phyloP scores from a whole-genome alignment of 1,140 invertebrate species.

The Cephus cinctus region DNA sequence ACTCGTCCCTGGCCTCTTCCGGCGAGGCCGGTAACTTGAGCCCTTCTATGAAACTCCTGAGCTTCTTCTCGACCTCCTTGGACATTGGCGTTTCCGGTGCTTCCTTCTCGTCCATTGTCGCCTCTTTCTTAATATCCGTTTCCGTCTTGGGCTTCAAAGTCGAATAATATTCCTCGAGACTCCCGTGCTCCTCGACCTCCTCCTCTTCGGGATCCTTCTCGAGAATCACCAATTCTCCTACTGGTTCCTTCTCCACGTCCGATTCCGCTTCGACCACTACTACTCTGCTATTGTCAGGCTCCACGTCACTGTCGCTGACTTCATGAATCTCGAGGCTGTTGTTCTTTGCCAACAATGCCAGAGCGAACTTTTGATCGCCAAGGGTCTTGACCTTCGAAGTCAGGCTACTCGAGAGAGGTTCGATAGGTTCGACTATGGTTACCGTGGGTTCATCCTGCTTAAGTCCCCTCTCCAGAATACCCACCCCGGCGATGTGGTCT shows the following conservation, averaged over 20 bases:
- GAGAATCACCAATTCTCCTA: background rate
- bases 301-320: constrained; percentile 40
- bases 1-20: constrained; percentile 26
- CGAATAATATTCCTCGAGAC: constrained; percentile 1
- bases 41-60: constrained; percentile 60
- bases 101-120: constrained; percentile 8
- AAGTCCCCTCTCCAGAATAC: constrained; percentile 34
- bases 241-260: constrained; percentile 56
- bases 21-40: constrained; percentile 57
- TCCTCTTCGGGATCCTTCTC: background rate
- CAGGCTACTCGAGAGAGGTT: constrained; percentile 19
- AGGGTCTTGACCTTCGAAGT: constrained; percentile 22
- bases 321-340: constrained; percentile 44
- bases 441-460: background rate
- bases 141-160: constrained; percentile 2
- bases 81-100: constrained; percentile 38
- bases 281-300: constrained; percentile 29
- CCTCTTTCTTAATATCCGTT: constrained; percentile 3
- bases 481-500: constrained; percentile 41
- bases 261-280: constrained; percentile 61
- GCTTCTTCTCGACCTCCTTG: constrained; percentile 51
- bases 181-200: constrained; percentile 15
- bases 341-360: constrained; percentile 22
- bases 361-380: constrained; percentile 15
- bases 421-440: constrained; percentile 27